Conservation (phyloP, 2,888 invertebrate species). For the Trichopria drosophilae region DNA sequence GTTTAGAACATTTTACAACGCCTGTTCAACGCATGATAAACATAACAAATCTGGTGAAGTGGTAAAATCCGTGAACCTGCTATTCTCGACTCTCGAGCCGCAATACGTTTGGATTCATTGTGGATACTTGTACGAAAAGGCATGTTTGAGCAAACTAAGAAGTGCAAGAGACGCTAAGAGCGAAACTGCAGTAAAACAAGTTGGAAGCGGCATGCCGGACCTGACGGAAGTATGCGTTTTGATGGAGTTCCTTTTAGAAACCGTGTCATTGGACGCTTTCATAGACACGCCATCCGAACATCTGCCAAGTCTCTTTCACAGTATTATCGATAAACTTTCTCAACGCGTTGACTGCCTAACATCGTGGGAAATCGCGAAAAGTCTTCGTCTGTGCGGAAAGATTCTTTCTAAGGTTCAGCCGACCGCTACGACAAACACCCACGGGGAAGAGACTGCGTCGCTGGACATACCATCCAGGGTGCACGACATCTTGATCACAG, state of each 20-base stretch:
- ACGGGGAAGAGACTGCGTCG: slow-evolving; percentile 36
- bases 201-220: slow-evolving; percentile 68
- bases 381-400: slow-evolving; percentile 71
- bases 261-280: slow-evolving; percentile 75
- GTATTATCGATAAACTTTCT: slow-evolving; percentile 67
- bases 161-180: slow-evolving; percentile 6
- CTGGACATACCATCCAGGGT: too few species aligned
- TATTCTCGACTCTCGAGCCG: slow-evolving; percentile 82
- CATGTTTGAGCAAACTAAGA: slow-evolving; percentile 54
- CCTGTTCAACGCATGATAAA: slow-evolving; percentile 46
- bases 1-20: slow-evolving; percentile 54
- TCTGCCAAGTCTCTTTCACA: slow-evolving; percentile 74
- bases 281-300: slow-evolving; percentile 77
- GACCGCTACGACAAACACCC: slow-evolving; percentile 58
- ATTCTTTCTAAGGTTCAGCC: slow-evolving; percentile 77
- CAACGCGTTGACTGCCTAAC: slow-evolving; percentile 62
- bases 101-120: slow-evolving; percentile 85
- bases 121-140: slow-evolving; percentile 66
- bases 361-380: slow-evolving; percentile 67
- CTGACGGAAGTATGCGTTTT: slow-evolving; percentile 73
- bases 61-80: slow-evolving; percentile 79
- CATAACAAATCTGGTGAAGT: slow-evolving; percentile 67
- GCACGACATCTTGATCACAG: slow-evolving; percentile 7
- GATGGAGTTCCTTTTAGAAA: slow-evolving; percentile 75
- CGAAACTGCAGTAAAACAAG: slow-evolving; percentile 57